Evolutionary conservation across 2,888 invertebrate genomes (phyloP), one percentile per base, ranked within the genome.

Genomic region (Xanthorhoe spadicearia): DNA sequence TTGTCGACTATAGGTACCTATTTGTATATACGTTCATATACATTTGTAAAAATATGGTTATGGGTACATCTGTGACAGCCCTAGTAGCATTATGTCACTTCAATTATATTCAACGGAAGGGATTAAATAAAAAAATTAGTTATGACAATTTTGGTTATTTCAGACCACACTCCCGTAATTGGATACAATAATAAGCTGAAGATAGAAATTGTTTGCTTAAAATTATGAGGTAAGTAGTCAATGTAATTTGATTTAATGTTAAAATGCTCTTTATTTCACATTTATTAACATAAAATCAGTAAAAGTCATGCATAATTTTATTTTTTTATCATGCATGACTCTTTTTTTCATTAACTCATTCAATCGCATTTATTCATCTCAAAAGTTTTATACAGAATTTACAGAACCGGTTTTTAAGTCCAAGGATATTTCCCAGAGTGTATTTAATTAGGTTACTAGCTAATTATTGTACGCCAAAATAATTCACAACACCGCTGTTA

Each of bases 401-500:
- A 23, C 9, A 38, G 3, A 43, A 43, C 38, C 38, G 13, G 38
- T 43, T 43, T 43, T 43, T 43, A 10, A 1, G 2, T 38, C 2
- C 38, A 10, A 9, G 38, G 10, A 2, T 1, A 1, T 8, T 38
- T 10, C 1, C 38, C 38, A 43, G 13, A 43, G 13, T 43, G 10
- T 8, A 9, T 38, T 9, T 43, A 43, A 43, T 43, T 13, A 43
- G 38, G 38, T 1, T 13, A 38, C 38, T 38, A 43, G 13, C 13
- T 13, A 43, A 13, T 61, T 50, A 48, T 59, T 19, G 9, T 8
- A 15, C 35, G 19, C 56, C 48, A 62, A 68, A 70, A 68, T 68
- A 53, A 69, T 73, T 64, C 57, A 60, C 35, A 58, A 64, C 66
- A 7, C 48, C 48, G 60, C 68, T 74, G 74, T 70, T 78, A 74